Evolutionary conservation across 2,888 invertebrate species (phyloP), one percentile per base, ranked within the genome.

Genomic region (Nebria salina): DNA sequence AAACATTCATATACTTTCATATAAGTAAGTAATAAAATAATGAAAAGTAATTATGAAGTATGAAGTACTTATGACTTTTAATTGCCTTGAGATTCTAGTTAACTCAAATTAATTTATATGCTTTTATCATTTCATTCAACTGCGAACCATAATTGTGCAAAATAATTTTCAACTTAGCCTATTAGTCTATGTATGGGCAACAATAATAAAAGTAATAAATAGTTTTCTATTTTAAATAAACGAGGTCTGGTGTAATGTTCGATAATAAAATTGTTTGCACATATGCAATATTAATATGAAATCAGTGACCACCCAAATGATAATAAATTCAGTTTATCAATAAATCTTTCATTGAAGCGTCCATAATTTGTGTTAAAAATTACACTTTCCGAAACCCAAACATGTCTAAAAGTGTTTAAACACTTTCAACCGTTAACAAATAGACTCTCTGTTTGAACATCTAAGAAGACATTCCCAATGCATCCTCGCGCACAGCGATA

Each of bases 231-330:
- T 9, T 43, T 43, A 43, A 6, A 43, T 43, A 20, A 43, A 43
- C 43, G 43, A 8, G 43, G 43, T 9, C 43, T 43, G 9, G 43
- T 43, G 9, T 43, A 43, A 43, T 43, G 9, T 8, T 43, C 43
- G 6, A 9, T 54, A 54, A 54, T 11, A 54, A 3, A 11, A 54
- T 54, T 54, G 8, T 54, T 54, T 54, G 54, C 54, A 54, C 54
- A 54, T 54, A 8, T 54, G 4, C 8, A 54, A 54, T 54, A 7
- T 11, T 54, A 54, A 8, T 54, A 54, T 54, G 54, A 54, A 34
- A 77, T 13, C 34, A 65, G 15, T n/a, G 78, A 78, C 78, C 78
- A 78, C 78, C 78, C 78, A 78, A 77, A 34, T 41, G 65, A 72
- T 78, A 34, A 34, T 34, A 34, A 34, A 34, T 34, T 34, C 34